Evolutionary conservation across 2,888 invertebrate genomes (phyloP).

Genomic region (Meganola albula): DNA sequence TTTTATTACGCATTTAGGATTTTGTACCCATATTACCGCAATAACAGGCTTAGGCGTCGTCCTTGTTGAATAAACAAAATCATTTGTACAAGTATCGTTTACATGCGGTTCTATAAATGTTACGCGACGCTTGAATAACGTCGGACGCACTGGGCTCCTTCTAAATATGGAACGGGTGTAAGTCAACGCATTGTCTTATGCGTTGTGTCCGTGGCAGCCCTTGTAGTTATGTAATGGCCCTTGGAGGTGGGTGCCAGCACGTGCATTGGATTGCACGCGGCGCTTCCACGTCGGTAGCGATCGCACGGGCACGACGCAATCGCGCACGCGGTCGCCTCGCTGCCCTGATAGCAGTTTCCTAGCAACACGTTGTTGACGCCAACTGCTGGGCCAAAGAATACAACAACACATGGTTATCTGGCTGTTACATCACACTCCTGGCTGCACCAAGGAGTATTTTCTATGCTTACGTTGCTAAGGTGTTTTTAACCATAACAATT

Average conservation of each 20-base stretch:
- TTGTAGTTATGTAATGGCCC: conserved; percentile 68
- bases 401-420: conserved; percentile 69
- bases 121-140: conserved; percentile 59
- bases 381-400: conserved; percentile 68
- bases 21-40: conserved; percentile 34
- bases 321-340: conserved; percentile 49
- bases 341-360: conserved; percentile 62
- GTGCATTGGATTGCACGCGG: conserved; percentile 64
- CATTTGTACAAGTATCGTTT: conserved; percentile 59
- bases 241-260: conserved; percentile 48
- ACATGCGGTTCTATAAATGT: conserved; percentile 74
- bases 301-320: conserved; percentile 43
- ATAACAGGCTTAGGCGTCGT: conserved; percentile 31
- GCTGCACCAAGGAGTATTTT: conserved; percentile 38
- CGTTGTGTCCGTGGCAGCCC: conserved; percentile 42
- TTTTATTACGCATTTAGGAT: conserved; percentile 57
- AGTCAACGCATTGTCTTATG: conserved; percentile 47
- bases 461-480: conserved; percentile 54
- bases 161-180: conserved; percentile 72
- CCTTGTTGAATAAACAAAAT: conserved; percentile 28
- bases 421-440: conserved; percentile 65
- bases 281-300: conserved; percentile 63
- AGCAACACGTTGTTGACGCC: conserved; percentile 76
- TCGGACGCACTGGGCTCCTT: conserved; percentile 63
- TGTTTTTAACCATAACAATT: conserved; percentile 49